A percentile compares a stretch with the other conserved stretches of the same genome.
phyloP scores from a whole-genome alignment of 2,113 vertebrate species.

The Hepsetus odoe region DNA sequence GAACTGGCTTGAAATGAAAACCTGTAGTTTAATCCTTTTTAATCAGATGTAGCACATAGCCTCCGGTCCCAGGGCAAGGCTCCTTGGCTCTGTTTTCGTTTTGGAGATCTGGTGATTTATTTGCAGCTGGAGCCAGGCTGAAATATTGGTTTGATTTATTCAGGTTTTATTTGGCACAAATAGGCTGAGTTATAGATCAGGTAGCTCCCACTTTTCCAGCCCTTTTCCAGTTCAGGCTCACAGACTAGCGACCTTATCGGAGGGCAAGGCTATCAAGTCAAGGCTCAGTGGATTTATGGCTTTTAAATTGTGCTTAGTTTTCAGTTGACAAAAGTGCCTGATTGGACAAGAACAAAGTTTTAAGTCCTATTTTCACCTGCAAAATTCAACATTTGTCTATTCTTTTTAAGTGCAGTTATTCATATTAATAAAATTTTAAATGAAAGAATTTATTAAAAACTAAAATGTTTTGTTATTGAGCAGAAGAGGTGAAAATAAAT shows the following conservation, averaged over 20 bases:
- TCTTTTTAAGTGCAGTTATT: background rate
- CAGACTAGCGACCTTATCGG: slow-evolving; percentile 63
- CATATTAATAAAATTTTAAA: background rate
- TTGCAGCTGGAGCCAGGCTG: slow-evolving; percentile 64
- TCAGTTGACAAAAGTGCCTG: slow-evolving; percentile 7
- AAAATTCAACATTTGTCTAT: too few relatives aligned
- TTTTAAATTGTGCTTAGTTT: slow-evolving; percentile 28
- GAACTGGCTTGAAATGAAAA: slow-evolving; percentile 66
- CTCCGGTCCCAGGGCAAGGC: slow-evolving; percentile 68
- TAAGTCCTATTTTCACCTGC: background rate
- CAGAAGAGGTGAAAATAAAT: background rate
- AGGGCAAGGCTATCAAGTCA: slow-evolving; percentile 58
- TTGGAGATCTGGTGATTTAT: slow-evolving; percentile 69
- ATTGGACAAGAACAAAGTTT: slow-evolving; percentile 2
- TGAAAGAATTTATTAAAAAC: background rate
- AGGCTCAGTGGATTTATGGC: slow-evolving; percentile 18
- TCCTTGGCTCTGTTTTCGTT: slow-evolving; percentile 55
- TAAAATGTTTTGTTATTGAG: background rate
- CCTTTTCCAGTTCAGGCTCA: slow-evolving; percentile 58
- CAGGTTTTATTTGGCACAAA: slow-evolving; percentile 77
- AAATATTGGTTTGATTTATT: slow-evolving; percentile 79
- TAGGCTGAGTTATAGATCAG: slow-evolving; percentile 68
- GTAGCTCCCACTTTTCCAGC: slow-evolving; percentile 54
- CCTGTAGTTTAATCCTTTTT: slow-evolving; percentile 75
- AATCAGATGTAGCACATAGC: slow-evolving; percentile 77